These are phyloP conservation scores for Cnemophilus loriae DNA, from an alignment of 2,113 vertebrate species.

Conservation along the genomic window DNA sequence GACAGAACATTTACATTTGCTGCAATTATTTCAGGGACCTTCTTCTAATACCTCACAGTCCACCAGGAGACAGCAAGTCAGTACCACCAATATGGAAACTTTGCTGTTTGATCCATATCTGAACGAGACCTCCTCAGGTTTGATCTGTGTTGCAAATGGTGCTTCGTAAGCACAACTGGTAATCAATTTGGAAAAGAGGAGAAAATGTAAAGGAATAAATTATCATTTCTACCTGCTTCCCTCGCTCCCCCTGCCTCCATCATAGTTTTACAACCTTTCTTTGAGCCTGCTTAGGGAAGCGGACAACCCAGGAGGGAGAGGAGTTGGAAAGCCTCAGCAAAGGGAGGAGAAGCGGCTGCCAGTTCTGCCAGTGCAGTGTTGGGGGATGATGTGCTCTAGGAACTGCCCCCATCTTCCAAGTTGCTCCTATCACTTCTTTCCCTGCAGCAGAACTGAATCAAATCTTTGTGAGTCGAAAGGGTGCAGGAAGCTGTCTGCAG, in stretches of 20 bases:
- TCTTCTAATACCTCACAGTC: neutral
- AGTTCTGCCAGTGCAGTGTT: fast-evolving
- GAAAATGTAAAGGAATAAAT: neutral
- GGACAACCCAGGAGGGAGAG: neutral
- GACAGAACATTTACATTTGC: neutral
- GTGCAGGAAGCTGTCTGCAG: neutral
- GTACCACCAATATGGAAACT: neutral
- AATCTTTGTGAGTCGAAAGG: neutral
- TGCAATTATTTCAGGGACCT: neutral
- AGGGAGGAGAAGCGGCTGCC: neutral
- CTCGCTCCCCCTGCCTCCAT: neutral
- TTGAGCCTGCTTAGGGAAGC: neutral
- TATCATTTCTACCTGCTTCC: neutral
- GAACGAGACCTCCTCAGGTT: neutral
- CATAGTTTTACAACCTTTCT: neutral
- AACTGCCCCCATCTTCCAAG: neutral
- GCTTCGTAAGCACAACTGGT: neutral
- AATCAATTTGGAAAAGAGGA: neutral
- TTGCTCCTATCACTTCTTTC: neutral
- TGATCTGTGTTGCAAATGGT: neutral
- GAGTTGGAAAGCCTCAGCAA: neutral
- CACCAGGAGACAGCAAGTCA: neutral
- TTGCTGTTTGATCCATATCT: neutral
- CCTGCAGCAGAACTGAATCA: neutral
- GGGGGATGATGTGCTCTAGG: neutral